Percentiles rank a stretch among this genome's conserved stretches.
These are phyloP conservation scores for Pseudopipra pipra DNA, from an alignment of 2,113 vertebrate species.

Conservation along the genomic window DNA sequence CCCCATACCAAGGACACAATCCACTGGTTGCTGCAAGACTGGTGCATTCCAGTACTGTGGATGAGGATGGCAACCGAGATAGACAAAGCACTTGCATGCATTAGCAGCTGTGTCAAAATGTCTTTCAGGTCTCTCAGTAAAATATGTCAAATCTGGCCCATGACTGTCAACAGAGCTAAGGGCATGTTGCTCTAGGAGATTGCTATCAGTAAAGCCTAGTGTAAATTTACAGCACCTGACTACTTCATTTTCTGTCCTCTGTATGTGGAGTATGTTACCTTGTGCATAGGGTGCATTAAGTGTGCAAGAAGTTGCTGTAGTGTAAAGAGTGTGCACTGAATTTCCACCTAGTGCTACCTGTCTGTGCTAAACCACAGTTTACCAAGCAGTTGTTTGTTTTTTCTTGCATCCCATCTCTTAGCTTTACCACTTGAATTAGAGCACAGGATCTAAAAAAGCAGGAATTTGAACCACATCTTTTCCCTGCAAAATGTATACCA, in stretches of 20 bases:
- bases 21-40: neutral
- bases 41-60: neutral
- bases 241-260: neutral
- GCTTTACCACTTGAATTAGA: neutral
- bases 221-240: neutral
- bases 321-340: neutral
- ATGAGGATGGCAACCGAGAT: neutral
- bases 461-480: neutral
- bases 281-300: fast-evolving
- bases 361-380: neutral
- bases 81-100: neutral
- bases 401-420: neutral
- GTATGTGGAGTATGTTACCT: neutral
- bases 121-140: neutral
- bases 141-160: neutral
- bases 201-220: neutral
- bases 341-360: neutral
- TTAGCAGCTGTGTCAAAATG: neutral
- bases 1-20: neutral
- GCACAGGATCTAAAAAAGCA: neutral
- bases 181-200: neutral
- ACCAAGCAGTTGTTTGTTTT: neutral
- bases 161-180: neutral
- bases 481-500: neutral
- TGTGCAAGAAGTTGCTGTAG: neutral